Conservation (phyloP, 2,888 invertebrate genomes). For the Hydropsyche betteni region DNA sequence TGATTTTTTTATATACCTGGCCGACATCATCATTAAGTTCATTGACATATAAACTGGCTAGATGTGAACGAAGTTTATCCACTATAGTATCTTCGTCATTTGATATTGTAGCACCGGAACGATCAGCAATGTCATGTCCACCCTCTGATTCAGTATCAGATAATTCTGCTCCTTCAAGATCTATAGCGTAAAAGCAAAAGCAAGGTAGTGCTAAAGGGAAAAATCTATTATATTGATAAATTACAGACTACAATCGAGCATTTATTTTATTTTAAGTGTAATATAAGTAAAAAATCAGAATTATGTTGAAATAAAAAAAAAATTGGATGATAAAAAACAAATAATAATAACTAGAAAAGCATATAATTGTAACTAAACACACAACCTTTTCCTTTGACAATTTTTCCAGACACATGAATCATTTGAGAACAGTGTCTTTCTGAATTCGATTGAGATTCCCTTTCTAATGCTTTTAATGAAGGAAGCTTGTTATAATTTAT, state of each 20-base stretch:
- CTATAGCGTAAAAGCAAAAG: constrained; percentile 51
- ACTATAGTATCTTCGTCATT: constrained; percentile 53
- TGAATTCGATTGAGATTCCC: constrained; percentile 55
- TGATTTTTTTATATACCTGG: constrained; percentile 59
- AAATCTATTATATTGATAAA: neutral
- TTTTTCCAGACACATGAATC: constrained; percentile 61
- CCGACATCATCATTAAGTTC: constrained; percentile 67
- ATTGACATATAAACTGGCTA: constrained; percentile 59
- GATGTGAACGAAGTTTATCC: constrained; percentile 57
- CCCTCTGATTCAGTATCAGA: constrained; percentile 60
- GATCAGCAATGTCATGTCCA: constrained; percentile 26
- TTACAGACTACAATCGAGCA: too few species aligned
- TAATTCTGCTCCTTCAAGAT: constrained; percentile 52
- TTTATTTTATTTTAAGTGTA: too few species aligned
- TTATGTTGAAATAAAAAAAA: too few species aligned
- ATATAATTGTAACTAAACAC: neutral
- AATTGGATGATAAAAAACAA: neutral
- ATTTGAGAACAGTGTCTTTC: constrained; percentile 58
- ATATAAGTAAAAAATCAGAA: too few species aligned
- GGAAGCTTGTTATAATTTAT: constrained; percentile 61
- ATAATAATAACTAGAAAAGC: neutral
- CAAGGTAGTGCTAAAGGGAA: constrained; percentile 18
- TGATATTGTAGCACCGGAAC: neutral
- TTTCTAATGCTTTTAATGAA: constrained; percentile 57
- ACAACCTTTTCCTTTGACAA: constrained; percentile 72